Percentiles rank a stretch among this genome's conserved stretches.
These are phyloP conservation scores for Lepus oiostolus DNA, from an alignment of 2,797 vertebrate genomes.

Conservation along the genomic window DNA sequence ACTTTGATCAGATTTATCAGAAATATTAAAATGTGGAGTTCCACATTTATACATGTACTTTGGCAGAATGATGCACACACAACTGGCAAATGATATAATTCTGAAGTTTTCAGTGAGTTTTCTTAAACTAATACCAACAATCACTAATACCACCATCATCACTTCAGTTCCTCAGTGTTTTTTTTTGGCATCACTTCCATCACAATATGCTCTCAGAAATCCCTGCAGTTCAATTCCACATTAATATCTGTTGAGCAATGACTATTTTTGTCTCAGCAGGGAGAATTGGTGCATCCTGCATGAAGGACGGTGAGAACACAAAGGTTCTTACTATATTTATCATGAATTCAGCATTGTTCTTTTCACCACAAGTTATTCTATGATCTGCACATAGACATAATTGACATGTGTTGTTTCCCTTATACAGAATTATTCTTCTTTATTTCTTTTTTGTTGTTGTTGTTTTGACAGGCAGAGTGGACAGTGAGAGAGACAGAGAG, in stretches of 20 bases:
- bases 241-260: neutral
- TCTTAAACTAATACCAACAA: no score
- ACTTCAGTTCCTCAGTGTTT: neutral
- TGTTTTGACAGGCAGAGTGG: no score
- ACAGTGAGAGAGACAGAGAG: no score
- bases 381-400: neutral
- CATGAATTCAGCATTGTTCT: neutral
- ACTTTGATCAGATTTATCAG: neutral
- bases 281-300: neutral
- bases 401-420: neutral
- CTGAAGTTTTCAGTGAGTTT: neutral
- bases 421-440: neutral
- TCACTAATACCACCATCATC: neutral
- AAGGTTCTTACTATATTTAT: neutral
- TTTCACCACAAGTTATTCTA: neutral
- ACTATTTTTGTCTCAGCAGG: neutral
- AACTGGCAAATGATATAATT: neutral
- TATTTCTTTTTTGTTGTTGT: no score
- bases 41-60: neutral
- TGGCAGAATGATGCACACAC: neutral
- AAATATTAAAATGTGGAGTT: neutral
- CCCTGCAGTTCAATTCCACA: neutral
- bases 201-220: neutral
- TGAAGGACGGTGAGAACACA: neutral
- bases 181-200: neutral